These are phyloP conservation scores for Diploscapter pachys DNA, from an alignment of 1,140 invertebrate genomes.

Conservation along the genomic window DNA sequence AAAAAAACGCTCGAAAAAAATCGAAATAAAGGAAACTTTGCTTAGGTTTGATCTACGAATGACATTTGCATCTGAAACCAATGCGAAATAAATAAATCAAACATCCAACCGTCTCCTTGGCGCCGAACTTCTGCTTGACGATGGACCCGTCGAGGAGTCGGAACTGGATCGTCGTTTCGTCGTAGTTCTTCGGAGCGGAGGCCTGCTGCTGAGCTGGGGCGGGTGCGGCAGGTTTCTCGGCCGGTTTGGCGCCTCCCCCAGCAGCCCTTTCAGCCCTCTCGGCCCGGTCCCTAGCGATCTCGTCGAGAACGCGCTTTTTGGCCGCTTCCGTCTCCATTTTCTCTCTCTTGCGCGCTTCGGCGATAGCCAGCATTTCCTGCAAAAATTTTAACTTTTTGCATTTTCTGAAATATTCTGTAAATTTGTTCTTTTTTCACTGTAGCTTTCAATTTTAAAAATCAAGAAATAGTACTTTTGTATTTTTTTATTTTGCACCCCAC, in stretches of 20 bases:
- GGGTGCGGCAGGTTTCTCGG: neutral
- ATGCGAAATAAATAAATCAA: neutral
- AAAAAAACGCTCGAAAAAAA: too few relatives aligned
- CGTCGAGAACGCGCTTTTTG: constrained; percentile 70
- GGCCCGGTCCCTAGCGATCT: constrained; percentile 80
- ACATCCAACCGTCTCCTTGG: constrained; percentile 69
- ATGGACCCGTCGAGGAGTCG: constrained; percentile 68
- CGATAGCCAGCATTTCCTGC: constrained; percentile 63
- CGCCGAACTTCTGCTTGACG: constrained; percentile 74
- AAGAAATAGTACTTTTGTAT: neutral
- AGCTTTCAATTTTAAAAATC: constrained; percentile 64
- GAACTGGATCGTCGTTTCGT: constrained; percentile 66
- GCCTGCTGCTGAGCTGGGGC: constrained; percentile 1
- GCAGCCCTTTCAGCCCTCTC: constrained; percentile 68
- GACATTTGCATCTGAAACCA: neutral
- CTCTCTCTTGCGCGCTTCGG: constrained; percentile 79
- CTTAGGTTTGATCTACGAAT: neutral
- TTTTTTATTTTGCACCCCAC: neutral
- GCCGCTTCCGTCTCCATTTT: constrained; percentile 81
- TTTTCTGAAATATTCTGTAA: too few relatives aligned
- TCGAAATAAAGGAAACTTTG: neutral
- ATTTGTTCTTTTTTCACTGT: constrained; percentile 84
- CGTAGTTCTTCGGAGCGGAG: constrained; percentile 47
- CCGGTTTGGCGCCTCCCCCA: constrained; percentile 32
- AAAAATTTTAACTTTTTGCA: too few relatives aligned